These are phyloP conservation scores for Ectropis grisescens DNA, from an alignment of 1,140 invertebrate species.

Conservation along the genomic window DNA sequence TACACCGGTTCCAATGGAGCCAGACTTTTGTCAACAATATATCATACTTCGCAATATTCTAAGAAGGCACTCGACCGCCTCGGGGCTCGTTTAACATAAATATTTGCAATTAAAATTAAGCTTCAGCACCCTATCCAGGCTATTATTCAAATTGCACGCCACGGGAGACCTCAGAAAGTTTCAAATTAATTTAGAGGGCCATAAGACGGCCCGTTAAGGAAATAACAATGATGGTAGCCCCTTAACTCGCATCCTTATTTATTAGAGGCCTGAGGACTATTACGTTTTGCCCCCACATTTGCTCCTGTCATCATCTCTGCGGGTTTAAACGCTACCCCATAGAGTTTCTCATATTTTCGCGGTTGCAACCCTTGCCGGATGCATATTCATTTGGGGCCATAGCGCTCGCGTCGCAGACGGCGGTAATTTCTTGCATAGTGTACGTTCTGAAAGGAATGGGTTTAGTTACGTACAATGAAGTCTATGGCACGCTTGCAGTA, in stretches of 20 bases:
- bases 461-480: too few relatives aligned
- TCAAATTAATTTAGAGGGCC: slow-evolving; percentile 68
- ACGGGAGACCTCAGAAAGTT: slow-evolving; percentile 67
- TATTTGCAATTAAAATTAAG: slow-evolving; percentile 70
- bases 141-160: slow-evolving; percentile 68
- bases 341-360: slow-evolving; percentile 23
- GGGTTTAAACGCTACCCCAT: slow-evolving; percentile 32
- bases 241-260: slow-evolving; percentile 50
- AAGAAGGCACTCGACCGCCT: slow-evolving; percentile 25
- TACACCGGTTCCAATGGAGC: too few relatives aligned
- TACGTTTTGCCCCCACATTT: slow-evolving; percentile 8
- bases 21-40: slow-evolving; percentile 33
- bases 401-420: slow-evolving; percentile 8
- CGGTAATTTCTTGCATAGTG: not conserved
- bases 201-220: slow-evolving; percentile 68
- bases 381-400: slow-evolving; percentile 18
- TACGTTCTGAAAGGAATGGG: too few relatives aligned
- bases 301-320: slow-evolving; percentile 34
- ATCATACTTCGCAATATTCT: slow-evolving; percentile 51
- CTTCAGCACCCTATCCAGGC: slow-evolving; percentile 53
- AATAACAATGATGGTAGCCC: slow-evolving; percentile 51
- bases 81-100: slow-evolving; percentile 60
- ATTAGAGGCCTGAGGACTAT: slow-evolving; percentile 48
- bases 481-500: too few relatives aligned
- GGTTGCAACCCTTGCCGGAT: slow-evolving; percentile 17